A percentile compares a stretch with the other conserved stretches of the same genome.
Conservation (phyloP, 2,797 vertebrate genomes). For the Gouania willdenowi region DNA sequence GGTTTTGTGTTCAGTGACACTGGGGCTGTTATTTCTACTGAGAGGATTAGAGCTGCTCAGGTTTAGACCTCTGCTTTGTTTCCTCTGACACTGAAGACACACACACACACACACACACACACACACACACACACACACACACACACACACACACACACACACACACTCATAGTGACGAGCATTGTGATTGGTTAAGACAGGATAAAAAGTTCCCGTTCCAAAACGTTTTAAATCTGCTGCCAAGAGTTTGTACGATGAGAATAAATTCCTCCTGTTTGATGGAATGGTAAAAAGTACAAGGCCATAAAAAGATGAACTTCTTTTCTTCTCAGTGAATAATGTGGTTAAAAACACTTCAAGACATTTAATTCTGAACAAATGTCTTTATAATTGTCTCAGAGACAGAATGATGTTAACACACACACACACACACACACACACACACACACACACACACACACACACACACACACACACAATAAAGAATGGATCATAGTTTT, state of each 20-base stretch:
- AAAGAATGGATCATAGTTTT: too few relatives aligned
- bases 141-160: too few relatives aligned
- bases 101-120: slow-evolving; percentile 38
- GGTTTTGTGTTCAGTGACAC: slow-evolving; percentile 51
- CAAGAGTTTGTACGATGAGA: slow-evolving; percentile 30
- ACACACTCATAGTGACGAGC: slow-evolving; percentile 28
- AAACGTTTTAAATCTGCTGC: slow-evolving; percentile 24
- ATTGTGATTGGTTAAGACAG: slow-evolving; percentile 29
- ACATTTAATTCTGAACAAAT: slow-evolving; percentile 18
- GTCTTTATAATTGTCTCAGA: slow-evolving; percentile 8
- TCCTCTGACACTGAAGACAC: slow-evolving; percentile 49
- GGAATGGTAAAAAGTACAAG: slow-evolving; percentile 6
- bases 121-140: too few relatives aligned
- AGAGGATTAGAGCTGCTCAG: slow-evolving; percentile 67
- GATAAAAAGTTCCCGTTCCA: slow-evolving; percentile 30
- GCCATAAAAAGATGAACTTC: slow-evolving; percentile 10
- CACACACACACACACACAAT: too few relatives aligned
- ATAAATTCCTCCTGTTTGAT: slow-evolving; percentile 23
- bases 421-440: too few relatives aligned
- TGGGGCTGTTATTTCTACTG: slow-evolving; percentile 51
- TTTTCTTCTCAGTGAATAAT: slow-evolving; percentile 25
- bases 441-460: too few relatives aligned
- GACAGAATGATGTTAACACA: too few relatives aligned
- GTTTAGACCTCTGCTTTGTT: slow-evolving; percentile 68
- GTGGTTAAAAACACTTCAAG: slow-evolving; percentile 22